Evolutionary conservation across 1,140 invertebrate species (phyloP).

Genomic region (Hydropsyche tenuis): DNA sequence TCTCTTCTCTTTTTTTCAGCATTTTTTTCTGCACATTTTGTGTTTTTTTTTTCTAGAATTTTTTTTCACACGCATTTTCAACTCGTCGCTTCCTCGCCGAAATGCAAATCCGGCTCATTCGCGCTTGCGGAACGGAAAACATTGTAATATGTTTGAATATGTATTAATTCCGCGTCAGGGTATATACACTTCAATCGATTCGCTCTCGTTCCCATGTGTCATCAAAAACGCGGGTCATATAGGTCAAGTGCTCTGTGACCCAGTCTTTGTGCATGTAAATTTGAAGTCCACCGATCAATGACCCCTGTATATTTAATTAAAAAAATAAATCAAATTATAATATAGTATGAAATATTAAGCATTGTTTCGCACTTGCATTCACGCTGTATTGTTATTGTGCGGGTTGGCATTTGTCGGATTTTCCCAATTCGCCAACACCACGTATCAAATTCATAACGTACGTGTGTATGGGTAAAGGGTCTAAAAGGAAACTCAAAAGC

Average conservation of each 20-base stretch:
- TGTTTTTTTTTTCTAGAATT: neutral
- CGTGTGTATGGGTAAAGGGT: neutral
- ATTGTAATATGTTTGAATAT: too few species aligned
- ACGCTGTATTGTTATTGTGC: neutral
- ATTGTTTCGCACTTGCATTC: neutral
- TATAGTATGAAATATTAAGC: too few species aligned
- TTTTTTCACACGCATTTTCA: neutral
- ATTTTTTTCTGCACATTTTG: constrained; percentile 32
- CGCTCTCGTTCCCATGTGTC: too few species aligned
- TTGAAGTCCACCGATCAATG: too few species aligned
- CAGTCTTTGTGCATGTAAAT: too few species aligned
- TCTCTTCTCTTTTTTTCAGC: neutral
- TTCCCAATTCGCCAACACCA: neutral
- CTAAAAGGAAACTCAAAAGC: constrained; percentile 16
- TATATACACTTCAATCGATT: too few species aligned
- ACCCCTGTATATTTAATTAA: too few species aligned
- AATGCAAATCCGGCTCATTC: neutral
- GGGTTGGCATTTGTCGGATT: neutral
- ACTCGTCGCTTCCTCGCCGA: neutral
- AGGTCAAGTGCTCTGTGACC: too few species aligned
- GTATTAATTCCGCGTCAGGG: too few species aligned
- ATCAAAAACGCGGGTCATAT: too few species aligned
- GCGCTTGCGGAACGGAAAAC: too few species aligned
- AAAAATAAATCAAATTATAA: too few species aligned
- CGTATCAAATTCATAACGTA: neutral